Conservation (phyloP, 2,797 vertebrate species). For the Notoglanidium macrostoma region DNA sequence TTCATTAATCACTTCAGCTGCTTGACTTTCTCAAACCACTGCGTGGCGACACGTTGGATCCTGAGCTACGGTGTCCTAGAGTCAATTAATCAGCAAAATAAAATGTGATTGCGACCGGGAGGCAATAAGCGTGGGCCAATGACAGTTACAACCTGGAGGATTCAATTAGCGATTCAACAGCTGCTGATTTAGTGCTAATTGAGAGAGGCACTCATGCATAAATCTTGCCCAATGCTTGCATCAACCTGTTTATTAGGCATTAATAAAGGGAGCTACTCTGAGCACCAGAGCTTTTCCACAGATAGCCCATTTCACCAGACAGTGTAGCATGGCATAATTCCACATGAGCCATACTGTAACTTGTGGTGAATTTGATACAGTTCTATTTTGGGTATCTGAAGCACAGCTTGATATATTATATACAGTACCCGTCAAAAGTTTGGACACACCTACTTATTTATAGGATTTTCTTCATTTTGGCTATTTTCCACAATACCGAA, state of each 20-base stretch:
- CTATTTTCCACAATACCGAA: no score
- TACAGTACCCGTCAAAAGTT: no score
- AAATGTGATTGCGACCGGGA: conserved; percentile 52
- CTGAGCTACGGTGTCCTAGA: conserved; percentile 46
- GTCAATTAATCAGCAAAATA: conserved; percentile 58
- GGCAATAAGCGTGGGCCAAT: conserved; percentile 53
- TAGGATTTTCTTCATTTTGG: no score
- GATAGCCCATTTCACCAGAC: conserved; percentile 6
- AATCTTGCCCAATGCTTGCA: conserved; percentile 55
- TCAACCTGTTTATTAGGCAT: conserved; percentile 71
- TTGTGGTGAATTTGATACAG: neutral
- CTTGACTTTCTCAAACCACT: neutral
- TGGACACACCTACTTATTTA: no score
- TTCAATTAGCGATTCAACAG: conserved; percentile 74
- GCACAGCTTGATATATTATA: neutral
- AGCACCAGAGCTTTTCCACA: neutral
- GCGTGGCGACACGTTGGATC: conserved; percentile 14
- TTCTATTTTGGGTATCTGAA: neutral
- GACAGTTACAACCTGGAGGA: conserved; percentile 73
- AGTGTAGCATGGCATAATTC: neutral
- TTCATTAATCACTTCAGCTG: conserved; percentile 15
- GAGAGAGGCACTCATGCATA: conserved; percentile 65
- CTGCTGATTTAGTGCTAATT: conserved; percentile 76
- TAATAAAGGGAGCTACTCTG: conserved; percentile 57
- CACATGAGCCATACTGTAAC: neutral